These are phyloP conservation scores for Euclidia mi DNA, from an alignment of 2,888 invertebrate species.

Conservation along the genomic window DNA sequence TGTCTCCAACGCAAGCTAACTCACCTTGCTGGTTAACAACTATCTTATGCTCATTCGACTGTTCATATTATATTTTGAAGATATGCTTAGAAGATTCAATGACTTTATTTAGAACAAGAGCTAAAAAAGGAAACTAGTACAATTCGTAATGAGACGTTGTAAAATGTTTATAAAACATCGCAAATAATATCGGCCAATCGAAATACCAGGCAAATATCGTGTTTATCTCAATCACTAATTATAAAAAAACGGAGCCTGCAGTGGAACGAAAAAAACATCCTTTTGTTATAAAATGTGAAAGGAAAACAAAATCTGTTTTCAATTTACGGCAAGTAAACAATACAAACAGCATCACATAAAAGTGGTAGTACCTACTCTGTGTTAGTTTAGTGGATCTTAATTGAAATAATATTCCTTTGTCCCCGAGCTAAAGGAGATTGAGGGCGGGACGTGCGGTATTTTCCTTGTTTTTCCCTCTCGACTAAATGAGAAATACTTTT, in stretches of 20 bases:
- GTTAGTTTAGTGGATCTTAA: conserved; percentile 72
- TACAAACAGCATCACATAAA: conserved; percentile 63
- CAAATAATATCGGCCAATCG: too few species aligned
- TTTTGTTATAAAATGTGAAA: conserved; percentile 16
- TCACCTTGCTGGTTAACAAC: too few species aligned
- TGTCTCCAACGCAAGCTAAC: too few species aligned
- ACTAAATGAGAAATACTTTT: conserved; percentile 85
- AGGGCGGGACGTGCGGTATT: conserved; percentile 75
- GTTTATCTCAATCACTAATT: conserved; percentile 9
- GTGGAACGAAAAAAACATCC: neutral
- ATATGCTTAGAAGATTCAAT: too few species aligned
- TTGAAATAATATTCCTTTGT: conserved; percentile 86
- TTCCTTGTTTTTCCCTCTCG: conserved; percentile 77
- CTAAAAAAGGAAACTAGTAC: too few species aligned
- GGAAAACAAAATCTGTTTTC: conserved; percentile 41
- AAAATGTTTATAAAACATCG: too few species aligned
- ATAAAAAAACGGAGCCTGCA: neutral
- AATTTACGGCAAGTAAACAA: conserved; percentile 62
- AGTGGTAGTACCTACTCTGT: conserved; percentile 62
- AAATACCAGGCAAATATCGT: too few species aligned
- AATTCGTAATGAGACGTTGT: too few species aligned
- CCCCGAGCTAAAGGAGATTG: conserved; percentile 78
- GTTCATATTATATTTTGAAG: too few species aligned
- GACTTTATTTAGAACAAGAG: too few species aligned
- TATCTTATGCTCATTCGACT: too few species aligned